Percentiles rank a stretch among this genome's conserved stretches.
Evolutionary conservation across 2,888 invertebrate species (phyloP).

Genomic region (Bruchidius siliquastri): DNA sequence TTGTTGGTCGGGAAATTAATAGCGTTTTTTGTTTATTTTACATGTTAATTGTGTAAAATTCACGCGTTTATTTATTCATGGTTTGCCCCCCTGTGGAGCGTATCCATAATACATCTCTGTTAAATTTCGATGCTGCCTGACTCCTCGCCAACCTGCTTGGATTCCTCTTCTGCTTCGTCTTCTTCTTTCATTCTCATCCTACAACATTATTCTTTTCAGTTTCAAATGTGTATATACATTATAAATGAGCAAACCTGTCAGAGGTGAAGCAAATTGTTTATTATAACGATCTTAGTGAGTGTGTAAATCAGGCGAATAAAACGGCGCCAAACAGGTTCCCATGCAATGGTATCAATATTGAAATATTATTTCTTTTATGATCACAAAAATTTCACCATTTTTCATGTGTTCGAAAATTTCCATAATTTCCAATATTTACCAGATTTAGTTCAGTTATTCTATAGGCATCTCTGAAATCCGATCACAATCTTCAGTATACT

Average conservation of each 20-base stretch:
- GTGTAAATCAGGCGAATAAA: too few relatives aligned
- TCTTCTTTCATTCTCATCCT: neutral
- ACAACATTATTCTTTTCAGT: neutral
- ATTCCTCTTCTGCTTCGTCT: neutral
- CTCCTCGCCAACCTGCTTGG: neutral
- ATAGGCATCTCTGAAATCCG: too few relatives aligned
- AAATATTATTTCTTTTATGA: too few relatives aligned
- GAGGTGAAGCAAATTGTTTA: too few relatives aligned
- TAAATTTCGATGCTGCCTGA: conserved; percentile 8
- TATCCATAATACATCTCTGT: conserved; percentile 46
- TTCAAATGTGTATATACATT: neutral
- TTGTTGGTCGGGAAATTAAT: conserved; percentile 47
- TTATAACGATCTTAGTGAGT: too few relatives aligned
- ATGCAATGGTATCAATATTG: too few relatives aligned
- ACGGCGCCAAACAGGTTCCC: too few relatives aligned
- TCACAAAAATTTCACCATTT: too few relatives aligned
- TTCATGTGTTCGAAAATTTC: too few relatives aligned
- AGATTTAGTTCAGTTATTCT: too few relatives aligned
- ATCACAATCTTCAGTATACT: too few relatives aligned
- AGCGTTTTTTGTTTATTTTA: conserved; percentile 48
- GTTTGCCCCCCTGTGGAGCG: conserved; percentile 43
- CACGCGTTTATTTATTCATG: conserved; percentile 52
- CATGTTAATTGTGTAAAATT: conserved; percentile 52
- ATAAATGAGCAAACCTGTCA: neutral
- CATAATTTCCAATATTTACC: too few relatives aligned